These are phyloP conservation scores for Chamaetylas fuelleborni DNA, from an alignment of 2,113 vertebrate genomes.

Conservation along the genomic window DNA sequence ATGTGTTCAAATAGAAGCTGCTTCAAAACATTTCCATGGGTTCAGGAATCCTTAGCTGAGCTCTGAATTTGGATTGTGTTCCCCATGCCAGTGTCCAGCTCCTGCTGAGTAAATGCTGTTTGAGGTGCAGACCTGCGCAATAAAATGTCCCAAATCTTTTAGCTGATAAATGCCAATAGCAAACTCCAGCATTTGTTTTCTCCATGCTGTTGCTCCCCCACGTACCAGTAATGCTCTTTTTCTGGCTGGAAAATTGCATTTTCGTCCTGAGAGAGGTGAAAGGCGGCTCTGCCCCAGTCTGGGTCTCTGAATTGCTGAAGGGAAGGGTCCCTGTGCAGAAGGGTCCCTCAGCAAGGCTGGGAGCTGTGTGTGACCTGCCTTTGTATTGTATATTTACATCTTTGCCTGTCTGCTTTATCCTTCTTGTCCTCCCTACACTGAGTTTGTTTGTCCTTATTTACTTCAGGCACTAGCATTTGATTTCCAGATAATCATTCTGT, in stretches of 20 bases:
- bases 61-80: not conserved
- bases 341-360: not conserved
- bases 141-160: not conserved
- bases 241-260: not conserved
- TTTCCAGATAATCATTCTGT: constrained; percentile 33
- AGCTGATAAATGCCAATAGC: not conserved
- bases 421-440: not conserved
- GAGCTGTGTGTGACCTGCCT: not conserved
- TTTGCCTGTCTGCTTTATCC: not conserved
- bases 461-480: not conserved
- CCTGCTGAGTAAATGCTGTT: not conserved
- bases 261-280: not conserved
- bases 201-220: not conserved
- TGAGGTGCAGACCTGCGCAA: not conserved
- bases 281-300: not conserved
- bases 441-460: constrained; percentile 9
- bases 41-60: not conserved
- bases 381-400: not conserved
- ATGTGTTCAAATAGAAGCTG: not conserved
- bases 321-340: not conserved
- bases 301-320: not conserved
- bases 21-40: not conserved
- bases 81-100: not conserved
- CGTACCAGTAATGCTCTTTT: not conserved
- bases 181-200: not conserved